Base-by-base conservation (phyloP, 2,797 vertebrate species). In the Gila robusta region DNA sequence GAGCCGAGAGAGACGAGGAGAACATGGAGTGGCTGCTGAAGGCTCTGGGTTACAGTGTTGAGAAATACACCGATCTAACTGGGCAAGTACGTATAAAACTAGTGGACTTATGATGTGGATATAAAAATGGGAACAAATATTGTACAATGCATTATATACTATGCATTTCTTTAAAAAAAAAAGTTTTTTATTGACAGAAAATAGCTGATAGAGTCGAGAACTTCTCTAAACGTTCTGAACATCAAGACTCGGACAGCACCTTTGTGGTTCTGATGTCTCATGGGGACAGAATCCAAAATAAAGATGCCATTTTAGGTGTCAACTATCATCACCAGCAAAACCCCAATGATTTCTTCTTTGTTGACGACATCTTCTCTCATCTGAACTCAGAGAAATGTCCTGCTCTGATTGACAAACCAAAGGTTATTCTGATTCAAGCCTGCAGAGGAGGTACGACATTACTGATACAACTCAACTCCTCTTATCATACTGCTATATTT, bases 261-360 rank as follows among this genome's bases (percentile, higher is more conserved):
- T 80, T 80, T 12, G 59, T 80, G n/a, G 62, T 80, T 3, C 1
- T 80, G 0, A 67, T 80, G 79, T 80, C 79, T 49, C 79, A 80
- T 0, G 79, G 79, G 19, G 0, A 0, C 0, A 47, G 0, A 49
- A 23, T 67, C 0, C 0, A 16, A 0, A 80, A 80, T 67, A 80
- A 16, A 80, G 79, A 80, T 49, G 79, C 62, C 39, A 49, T 80
- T 80, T 2, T 49, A 80, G 62, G 79, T 14, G 39, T 49, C 79
- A 1, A 19, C 2, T 19, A 44, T 26, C 1, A 28, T 5, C 0
- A 0, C 0, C 0, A 2, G 1, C 0, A 47, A 28, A 28, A 39
- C 7, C 3, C 19, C 0, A 0, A n/a, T 0, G 77, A 64, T 32
- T 0, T 11, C 77, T 79, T n/a, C 77, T 66, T 26, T 64, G 28